Conservation (phyloP, 2,113 vertebrate species). For the Tragulus kanchil region DNA sequence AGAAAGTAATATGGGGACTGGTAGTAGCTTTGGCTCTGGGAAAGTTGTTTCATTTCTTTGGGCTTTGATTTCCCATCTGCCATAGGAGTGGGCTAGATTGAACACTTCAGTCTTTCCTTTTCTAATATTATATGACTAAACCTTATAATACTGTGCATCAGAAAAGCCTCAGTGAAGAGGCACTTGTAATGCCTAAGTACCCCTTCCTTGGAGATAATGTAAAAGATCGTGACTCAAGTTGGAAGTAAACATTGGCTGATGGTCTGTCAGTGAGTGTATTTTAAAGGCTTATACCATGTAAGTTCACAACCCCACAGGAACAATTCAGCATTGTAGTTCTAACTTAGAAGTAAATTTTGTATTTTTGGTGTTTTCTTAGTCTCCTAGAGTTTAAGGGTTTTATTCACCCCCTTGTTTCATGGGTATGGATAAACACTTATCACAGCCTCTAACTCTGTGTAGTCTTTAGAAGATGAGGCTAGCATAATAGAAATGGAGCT, state of each 20-base stretch:
- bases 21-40: not conserved
- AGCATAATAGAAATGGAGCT: not conserved
- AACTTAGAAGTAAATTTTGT: slow-evolving; percentile 32
- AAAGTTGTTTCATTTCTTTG: not conserved
- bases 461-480: slow-evolving; percentile 23
- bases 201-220: not conserved
- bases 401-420: not conserved
- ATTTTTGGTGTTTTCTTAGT: not conserved
- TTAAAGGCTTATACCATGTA: slow-evolving; percentile 26
- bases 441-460: not conserved
- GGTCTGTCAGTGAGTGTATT: not conserved
- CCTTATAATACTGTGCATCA: not conserved
- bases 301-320: not conserved
- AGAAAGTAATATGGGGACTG: not conserved
- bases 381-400: not conserved
- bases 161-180: not conserved
- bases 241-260: not conserved
- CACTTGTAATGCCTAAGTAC: not conserved
- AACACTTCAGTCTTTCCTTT: not conserved
- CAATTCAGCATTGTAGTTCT: not conserved
- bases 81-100: not conserved
- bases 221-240: not conserved
- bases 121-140: not conserved
- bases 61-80: not conserved
- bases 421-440: not conserved